These are phyloP conservation scores for Poecilia velifera DNA, from an alignment of 2,797 vertebrate species.

Conservation along the genomic window DNA sequence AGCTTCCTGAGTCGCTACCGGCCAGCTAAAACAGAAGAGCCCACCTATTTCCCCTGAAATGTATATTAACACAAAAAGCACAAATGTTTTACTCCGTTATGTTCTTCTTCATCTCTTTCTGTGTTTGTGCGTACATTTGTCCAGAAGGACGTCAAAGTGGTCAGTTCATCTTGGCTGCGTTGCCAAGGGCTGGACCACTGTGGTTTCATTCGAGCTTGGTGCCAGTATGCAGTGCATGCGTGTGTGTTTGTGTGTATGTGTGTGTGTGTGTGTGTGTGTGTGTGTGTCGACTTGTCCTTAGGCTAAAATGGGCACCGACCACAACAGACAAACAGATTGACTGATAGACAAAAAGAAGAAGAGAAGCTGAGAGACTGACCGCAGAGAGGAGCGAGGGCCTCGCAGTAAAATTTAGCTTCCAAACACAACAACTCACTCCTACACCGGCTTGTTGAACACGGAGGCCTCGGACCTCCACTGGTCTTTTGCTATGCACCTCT, in stretches of 20 bases:
- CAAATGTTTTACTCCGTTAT: constrained; percentile 19
- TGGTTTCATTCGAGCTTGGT: constrained; percentile 73
- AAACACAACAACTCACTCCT: constrained; percentile 52
- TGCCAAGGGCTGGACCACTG: constrained; percentile 77
- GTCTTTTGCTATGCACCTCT: constrained; percentile 1
- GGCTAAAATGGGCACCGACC: constrained; percentile 74
- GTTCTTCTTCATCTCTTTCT: constrained; percentile 34
- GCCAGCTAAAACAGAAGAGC: background rate
- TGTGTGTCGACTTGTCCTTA: constrained; percentile 64
- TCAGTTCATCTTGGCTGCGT: constrained; percentile 68
- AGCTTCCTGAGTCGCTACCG: background rate
- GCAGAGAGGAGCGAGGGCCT: constrained; percentile 66
- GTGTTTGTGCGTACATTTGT: constrained; percentile 44
- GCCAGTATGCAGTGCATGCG: constrained; percentile 51
- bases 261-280: constrained; percentile 8
- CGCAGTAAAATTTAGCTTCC: constrained; percentile 63
- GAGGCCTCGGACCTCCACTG: constrained; percentile 27
- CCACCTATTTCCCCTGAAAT: background rate
- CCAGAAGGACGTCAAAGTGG: constrained; percentile 75
- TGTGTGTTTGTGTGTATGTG: too few relatives aligned
- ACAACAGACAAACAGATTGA: constrained; percentile 78
- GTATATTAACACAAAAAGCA: constrained; percentile 15
- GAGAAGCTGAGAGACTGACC: constrained; percentile 53
- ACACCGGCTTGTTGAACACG: constrained; percentile 11
- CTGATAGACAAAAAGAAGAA: constrained; percentile 72